Percentiles rank a stretch among this genome's conserved stretches.
phyloP scores from a whole-genome alignment of 2,113 vertebrate species.

The Gallinago paraguaiae region DNA sequence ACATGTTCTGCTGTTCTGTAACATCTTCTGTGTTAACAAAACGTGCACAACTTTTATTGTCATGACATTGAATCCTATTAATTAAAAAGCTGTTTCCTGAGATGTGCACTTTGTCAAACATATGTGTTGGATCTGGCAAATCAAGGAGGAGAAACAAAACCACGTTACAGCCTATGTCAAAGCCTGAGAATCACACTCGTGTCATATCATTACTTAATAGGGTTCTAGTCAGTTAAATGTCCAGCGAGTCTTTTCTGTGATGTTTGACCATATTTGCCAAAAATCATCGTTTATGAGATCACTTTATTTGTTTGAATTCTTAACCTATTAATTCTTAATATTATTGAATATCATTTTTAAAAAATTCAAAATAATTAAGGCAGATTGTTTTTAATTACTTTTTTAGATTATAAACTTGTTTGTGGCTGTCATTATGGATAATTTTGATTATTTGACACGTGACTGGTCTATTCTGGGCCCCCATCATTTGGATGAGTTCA shows the following conservation, averaged over 20 bases:
- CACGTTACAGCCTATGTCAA: neutral
- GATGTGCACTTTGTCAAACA: neutral
- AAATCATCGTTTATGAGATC: neutral
- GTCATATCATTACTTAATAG: neutral
- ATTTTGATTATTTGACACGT: conserved; percentile 98
- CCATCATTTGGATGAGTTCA: conserved; percentile 98
- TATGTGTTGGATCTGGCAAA: neutral
- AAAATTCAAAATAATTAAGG: neutral
- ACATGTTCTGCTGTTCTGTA: neutral
- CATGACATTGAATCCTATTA: neutral
- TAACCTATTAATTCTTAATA: neutral
- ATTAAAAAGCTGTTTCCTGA: neutral
- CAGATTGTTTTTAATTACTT: neutral
- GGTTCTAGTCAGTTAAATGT: neutral
- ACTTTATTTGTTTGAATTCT: neutral
- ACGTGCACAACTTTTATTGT: neutral
- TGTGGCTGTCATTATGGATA: conserved; percentile 99
- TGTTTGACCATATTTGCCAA: neutral
- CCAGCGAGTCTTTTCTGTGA: neutral
- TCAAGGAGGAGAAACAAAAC: neutral
- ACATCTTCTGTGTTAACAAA: neutral
- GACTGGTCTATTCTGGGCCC: conserved; percentile 99
- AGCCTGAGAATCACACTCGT: neutral
- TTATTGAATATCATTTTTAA: neutral
- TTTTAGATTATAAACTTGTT: conserved; percentile 97